A percentile compares a stretch with the other conserved stretches of the same genome.
These are phyloP conservation scores for Andricus curvator DNA, from an alignment of 2,888 invertebrate species.

Conservation along the genomic window DNA sequence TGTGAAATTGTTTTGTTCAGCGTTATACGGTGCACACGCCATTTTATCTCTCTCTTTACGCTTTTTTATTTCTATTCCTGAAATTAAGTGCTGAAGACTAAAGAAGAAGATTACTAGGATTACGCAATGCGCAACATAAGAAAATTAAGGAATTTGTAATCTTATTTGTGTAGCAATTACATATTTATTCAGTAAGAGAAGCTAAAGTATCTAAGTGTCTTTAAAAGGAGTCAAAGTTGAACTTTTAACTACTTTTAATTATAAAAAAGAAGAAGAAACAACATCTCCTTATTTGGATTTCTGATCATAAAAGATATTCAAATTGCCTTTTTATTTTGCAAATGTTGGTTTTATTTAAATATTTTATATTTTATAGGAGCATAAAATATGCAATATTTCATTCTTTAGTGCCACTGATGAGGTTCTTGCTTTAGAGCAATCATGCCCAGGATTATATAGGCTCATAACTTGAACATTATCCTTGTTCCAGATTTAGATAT, in stretches of 20 bases:
- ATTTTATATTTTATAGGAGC: conserved; percentile 9
- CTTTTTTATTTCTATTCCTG: neutral
- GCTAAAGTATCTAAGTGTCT: too few species aligned
- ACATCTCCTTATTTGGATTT: neutral
- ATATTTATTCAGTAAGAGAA: too few species aligned
- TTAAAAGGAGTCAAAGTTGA: too few species aligned
- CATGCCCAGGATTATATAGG: neutral
- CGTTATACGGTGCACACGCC: conserved; percentile 6
- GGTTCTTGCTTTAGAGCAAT: neutral
- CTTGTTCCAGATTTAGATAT: conserved; percentile 5
- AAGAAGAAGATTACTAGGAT: too few species aligned
- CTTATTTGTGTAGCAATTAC: too few species aligned
- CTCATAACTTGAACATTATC: conserved; percentile 24
- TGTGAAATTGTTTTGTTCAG: conserved; percentile 25
- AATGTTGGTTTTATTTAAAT: neutral
- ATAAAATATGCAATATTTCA: conserved; percentile 8
- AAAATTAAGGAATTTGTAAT: too few species aligned
- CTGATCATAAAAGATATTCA: neutral
- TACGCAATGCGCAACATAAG: too few species aligned
- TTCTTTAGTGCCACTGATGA: neutral
- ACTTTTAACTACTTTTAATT: neutral
- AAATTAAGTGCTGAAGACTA: neutral
- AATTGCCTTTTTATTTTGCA: conserved; percentile 3
- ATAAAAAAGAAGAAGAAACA: neutral
- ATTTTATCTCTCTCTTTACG: conserved; percentile 14